phyloP scores from a whole-genome alignment of 2,888 invertebrate genomes.

The Drosophila ustulata region DNA sequence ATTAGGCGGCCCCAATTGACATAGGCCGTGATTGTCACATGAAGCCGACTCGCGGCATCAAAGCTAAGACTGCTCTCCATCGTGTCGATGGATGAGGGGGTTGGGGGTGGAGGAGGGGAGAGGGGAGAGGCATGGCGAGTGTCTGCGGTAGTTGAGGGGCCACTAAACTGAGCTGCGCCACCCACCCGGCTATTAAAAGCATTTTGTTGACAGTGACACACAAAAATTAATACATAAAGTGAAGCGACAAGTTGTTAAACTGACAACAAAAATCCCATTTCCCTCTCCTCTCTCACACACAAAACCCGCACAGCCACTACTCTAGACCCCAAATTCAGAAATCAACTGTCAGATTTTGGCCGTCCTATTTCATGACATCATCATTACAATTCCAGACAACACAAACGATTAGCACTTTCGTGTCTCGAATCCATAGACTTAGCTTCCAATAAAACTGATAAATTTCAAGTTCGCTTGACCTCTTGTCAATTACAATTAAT shows the following conservation, averaged over 20 bases:
- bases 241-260: constrained; percentile 61
- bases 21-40: constrained; percentile 60
- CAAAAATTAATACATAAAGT: constrained; percentile 74
- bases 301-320: neutral
- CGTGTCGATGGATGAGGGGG: constrained; percentile 2
- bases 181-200: constrained; percentile 70
- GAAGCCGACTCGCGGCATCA: constrained; percentile 33
- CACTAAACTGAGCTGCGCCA: constrained; percentile 8
- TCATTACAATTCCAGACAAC: constrained; percentile 17
- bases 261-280: constrained; percentile 44
- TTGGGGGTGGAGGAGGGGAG: constrained; percentile 20
- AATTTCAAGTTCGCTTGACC: constrained; percentile 9
- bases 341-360: constrained; percentile 6
- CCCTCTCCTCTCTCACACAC: neutral
- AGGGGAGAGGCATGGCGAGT: constrained; percentile 18
- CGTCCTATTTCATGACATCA: constrained; percentile 44
- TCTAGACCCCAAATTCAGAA: neutral
- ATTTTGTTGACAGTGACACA: constrained; percentile 82
- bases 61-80: constrained; percentile 2
- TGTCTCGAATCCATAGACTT: constrained; percentile 14
- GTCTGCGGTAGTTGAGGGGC: too few species aligned
- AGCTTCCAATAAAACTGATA: constrained; percentile 6
- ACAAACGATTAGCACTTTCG: constrained; percentile 24
- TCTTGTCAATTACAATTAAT: constrained; percentile 14
- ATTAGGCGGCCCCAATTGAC: constrained; percentile 64